Base-by-base conservation (phyloP, 1,140 invertebrate genomes). In the Piezodorus guildinii region DNA sequence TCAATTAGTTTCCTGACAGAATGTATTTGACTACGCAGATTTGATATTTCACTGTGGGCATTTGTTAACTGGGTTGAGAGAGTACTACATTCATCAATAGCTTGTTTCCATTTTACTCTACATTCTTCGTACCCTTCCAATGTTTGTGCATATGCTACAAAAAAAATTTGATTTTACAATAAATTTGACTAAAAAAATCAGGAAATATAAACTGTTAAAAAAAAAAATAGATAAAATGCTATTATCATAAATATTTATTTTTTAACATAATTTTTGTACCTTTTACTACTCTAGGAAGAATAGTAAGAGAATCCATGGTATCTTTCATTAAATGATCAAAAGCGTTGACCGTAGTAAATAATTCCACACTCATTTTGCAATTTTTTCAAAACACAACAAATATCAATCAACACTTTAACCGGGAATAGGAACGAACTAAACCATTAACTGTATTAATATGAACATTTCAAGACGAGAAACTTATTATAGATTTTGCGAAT, bases 1-100 rank as follows among this genome's bases (percentile, higher is more conserved):
- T 92, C 88, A 8, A 93, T 76, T 43, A 91, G 76, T 65, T 83
- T 84, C 58, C 88, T 81, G 1, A 86, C 87, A 71, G 88, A 85
- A 65, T 82, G 83, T 49, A 93, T 78, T 71, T 90, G 88, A 16
- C 81, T 82, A 64, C 91, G 86, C 61, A 88, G 78, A 66, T 84
- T 81, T 1, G 79, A 75, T 43, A 84, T 81, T 62, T 86, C 84
- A 45, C 78, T 75, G 43, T 85, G 78, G 8, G 82, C 77, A 64
- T 82, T 80, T 68, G 84, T 82, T 43, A 88, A 72, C 68, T 83
- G 81, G 5, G 78, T 77, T 67, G 86, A 81, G 14, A 90, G 74
- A 1, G 85, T 76, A 30, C 79, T 77, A 62, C 83, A 80, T 70
- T 90, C 87, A 49, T 81, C 77, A 49, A 85, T 83, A 12, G 83